phyloP scores from a whole-genome alignment of 2,113 vertebrate species.

The Lonchura striata region DNA sequence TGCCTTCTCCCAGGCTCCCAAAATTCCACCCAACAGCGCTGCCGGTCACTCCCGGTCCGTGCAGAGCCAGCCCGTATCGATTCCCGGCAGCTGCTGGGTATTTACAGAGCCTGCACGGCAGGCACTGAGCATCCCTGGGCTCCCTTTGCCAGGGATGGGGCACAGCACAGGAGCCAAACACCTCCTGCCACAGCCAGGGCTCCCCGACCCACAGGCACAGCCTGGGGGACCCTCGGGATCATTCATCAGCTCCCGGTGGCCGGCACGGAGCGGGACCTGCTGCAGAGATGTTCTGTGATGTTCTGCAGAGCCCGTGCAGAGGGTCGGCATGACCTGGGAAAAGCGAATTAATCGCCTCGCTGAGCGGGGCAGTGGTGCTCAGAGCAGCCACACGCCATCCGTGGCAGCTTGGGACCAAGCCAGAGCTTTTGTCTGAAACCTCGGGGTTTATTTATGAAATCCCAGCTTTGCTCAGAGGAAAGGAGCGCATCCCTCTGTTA shows the following conservation, averaged over 20 bases:
- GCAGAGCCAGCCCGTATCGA: background rate
- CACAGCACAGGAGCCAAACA: background rate
- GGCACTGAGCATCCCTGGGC: background rate
- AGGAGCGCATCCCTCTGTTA: background rate
- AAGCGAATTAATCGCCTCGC: background rate
- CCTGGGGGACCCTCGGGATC: background rate
- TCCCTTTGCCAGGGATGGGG: background rate
- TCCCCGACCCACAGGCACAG: fast-evolving
- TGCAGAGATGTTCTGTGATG: background rate
- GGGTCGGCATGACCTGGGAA: background rate
- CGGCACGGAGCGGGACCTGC: fast-evolving
- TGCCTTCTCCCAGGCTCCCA: background rate
- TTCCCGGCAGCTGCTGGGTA: background rate
- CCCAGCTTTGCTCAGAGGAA: background rate
- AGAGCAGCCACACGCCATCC: fast-evolving
- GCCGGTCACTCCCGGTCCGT: fast-evolving
- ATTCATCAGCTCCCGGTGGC: fast-evolving
- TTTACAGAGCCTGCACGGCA: background rate
- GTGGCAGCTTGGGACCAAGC: background rate
- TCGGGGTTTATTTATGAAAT: background rate
- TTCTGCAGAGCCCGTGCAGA: background rate
- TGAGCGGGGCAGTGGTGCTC: fast-evolving
- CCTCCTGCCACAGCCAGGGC: background rate
- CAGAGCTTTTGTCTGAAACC: background rate
- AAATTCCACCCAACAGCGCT: fast-evolving